Evolutionary conservation across 2,888 invertebrate species (phyloP), one percentile per base, ranked within the genome.

Genomic region (Argyra leucocephala): DNA sequence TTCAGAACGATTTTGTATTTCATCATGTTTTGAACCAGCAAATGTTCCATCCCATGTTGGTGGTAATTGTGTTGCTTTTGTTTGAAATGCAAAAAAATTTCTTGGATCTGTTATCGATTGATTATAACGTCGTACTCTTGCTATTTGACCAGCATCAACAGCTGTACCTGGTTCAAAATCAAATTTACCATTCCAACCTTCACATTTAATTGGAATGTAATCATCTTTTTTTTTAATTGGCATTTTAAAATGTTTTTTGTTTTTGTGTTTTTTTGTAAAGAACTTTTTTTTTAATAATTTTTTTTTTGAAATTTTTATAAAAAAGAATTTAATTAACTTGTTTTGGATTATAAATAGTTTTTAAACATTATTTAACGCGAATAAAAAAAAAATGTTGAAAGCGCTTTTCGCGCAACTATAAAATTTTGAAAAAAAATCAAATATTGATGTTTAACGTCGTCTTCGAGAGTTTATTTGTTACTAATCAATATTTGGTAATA

Each of bases 171-270:
- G 71, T 36, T 72, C 72, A 67, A 75, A 77, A 1, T 73, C 68
- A 65, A 80, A 80, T 68, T 76, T 76, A 3, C 80, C 80, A 70
- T 80, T 76, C 80, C 80, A 80, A 59, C 80, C 80, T 70, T 79
- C 79, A 67, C 77, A 77, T 69, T 79, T 79, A 66, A 78, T 80
- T 65, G 76, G 78, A 65, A 80, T 78, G 61, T 79, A 78, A 9
- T 79, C 78, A 66, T 76, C 74, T 67, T 76, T 75, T 62, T 72
- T 74, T 65, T 71, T 69, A 24, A 74, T 68, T 37, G 78, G 67
- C 79, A 79, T 79, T 68, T 71, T 73, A 2, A 6, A 31, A 31
- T 31, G 7, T 31, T 31, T 7, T 1, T 31, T 31, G 2, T 31
- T 31, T 31, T 31, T 31, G 1, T 31, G 7, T 31, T 7, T 31